phyloP scores from a whole-genome alignment of 2,888 invertebrate species.

The Calephelis perditalis region DNA sequence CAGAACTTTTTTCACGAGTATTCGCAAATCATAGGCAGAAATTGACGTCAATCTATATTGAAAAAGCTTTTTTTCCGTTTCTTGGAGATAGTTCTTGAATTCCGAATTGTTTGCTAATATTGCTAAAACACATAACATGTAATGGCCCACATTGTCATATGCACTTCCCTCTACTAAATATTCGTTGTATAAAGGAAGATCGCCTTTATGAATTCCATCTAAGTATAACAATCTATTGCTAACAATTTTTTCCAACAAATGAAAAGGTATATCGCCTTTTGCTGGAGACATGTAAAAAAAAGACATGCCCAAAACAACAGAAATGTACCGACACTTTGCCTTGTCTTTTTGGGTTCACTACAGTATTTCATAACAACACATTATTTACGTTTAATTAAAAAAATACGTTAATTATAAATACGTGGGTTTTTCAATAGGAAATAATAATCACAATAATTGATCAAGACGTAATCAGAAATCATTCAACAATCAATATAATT shows the following conservation, averaged over 20 bases:
- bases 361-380: too few relatives aligned
- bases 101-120: conserved; percentile 45
- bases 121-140: conserved; percentile 65
- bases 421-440: too few relatives aligned
- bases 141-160: conserved; percentile 79
- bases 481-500: too few relatives aligned
- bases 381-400: too few relatives aligned
- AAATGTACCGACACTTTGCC: too few relatives aligned
- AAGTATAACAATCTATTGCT: conserved; percentile 71
- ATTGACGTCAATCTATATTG: conserved; percentile 42
- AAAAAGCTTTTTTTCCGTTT: conserved; percentile 54
- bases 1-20: conserved; percentile 55
- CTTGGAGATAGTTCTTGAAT: conserved; percentile 50
- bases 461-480: too few relatives aligned
- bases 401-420: too few relatives aligned
- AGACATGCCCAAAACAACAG: conserved; percentile 42
- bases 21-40: conserved; percentile 52
- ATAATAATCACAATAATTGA: too few relatives aligned
- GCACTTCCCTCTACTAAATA: conserved; percentile 78
- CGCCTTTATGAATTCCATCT: conserved; percentile 46
- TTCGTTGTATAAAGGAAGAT: conserved; percentile 59
- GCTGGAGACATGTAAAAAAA: conserved; percentile 79
- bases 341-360: too few relatives aligned
- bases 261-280: conserved; percentile 70
- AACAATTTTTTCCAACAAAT: conserved; percentile 74